Conservation (phyloP, 2,797 vertebrate species). For the Rallus crepitans region DNA sequence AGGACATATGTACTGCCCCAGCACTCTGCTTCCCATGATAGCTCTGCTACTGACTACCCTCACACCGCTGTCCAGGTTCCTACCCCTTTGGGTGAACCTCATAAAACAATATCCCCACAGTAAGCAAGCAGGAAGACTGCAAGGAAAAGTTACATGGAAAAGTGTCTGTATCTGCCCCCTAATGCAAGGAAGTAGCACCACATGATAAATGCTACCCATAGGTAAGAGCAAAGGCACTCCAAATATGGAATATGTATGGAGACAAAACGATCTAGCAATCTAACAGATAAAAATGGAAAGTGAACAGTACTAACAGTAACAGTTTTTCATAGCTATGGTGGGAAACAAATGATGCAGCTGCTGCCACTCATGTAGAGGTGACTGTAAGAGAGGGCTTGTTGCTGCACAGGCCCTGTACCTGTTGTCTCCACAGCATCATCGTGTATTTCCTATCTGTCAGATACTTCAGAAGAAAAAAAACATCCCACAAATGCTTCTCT, state of each 20-base stretch:
- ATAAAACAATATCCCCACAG: not conserved
- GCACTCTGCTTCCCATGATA: not conserved
- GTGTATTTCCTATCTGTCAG: not conserved
- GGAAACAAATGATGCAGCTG: not conserved
- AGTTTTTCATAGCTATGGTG: not conserved
- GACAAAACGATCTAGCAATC: not conserved
- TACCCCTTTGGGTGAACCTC: not conserved
- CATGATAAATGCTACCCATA: not conserved
- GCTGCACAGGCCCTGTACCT: not conserved
- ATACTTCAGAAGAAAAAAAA: not conserved
- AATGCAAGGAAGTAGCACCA: not conserved
- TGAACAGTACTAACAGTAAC: no score
- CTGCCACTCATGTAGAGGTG: not conserved
- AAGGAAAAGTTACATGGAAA: not conserved
- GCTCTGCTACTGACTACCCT: not conserved
- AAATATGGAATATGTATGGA: not conserved
- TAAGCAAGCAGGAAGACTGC: not conserved
- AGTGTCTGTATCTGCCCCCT: not conserved
- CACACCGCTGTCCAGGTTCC: not conserved
- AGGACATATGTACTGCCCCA: not conserved
- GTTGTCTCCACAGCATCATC: not conserved
- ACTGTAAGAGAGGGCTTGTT: not conserved
- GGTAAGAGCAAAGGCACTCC: not conserved
- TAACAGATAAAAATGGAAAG: not conserved
- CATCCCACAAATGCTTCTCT: not conserved